These are phyloP conservation scores for Drosophila parthenogenetica DNA, from an alignment of 2,888 invertebrate species.

Conservation along the genomic window DNA sequence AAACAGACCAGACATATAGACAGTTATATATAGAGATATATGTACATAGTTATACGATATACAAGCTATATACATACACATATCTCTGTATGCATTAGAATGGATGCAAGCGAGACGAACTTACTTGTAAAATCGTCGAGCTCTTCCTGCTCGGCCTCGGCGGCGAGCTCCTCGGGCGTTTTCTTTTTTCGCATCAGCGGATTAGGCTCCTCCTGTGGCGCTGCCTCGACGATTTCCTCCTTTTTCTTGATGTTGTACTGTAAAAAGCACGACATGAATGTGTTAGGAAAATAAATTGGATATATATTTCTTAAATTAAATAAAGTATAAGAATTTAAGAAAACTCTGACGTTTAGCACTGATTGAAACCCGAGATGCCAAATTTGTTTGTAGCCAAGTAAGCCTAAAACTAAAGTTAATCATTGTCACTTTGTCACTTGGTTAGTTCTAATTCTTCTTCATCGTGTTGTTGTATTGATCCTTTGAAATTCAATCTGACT, in stretches of 20 bases:
- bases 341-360: too few relatives aligned
- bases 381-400: too few relatives aligned
- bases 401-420: too few relatives aligned
- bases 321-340: too few relatives aligned
- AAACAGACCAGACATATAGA: conserved; percentile 40
- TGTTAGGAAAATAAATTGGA: too few relatives aligned
- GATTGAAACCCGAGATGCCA: too few relatives aligned
- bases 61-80: conserved; percentile 40
- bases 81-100: conserved; percentile 1
- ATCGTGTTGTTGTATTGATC: conserved; percentile 86
- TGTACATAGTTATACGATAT: conserved; percentile 21
- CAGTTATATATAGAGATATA: conserved; percentile 12
- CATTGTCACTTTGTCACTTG: conserved; percentile 20
- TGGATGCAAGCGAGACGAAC: conserved; percentile 74
- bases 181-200: conserved; percentile 99
- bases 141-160: conserved; percentile 97
- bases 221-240: conserved; percentile 95
- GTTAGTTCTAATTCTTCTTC: neutral
- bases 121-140: conserved; percentile 98
- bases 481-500: conserved; percentile 98
- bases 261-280: conserved; percentile 65
- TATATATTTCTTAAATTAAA: too few relatives aligned
- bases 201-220: conserved; percentile 94
- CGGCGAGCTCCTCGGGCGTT: conserved; percentile 98
- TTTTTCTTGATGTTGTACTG: conserved; percentile 99